These are phyloP conservation scores for Teleogryllus occipitalis DNA, from an alignment of 1,140 invertebrate genomes.

Conservation along the genomic window DNA sequence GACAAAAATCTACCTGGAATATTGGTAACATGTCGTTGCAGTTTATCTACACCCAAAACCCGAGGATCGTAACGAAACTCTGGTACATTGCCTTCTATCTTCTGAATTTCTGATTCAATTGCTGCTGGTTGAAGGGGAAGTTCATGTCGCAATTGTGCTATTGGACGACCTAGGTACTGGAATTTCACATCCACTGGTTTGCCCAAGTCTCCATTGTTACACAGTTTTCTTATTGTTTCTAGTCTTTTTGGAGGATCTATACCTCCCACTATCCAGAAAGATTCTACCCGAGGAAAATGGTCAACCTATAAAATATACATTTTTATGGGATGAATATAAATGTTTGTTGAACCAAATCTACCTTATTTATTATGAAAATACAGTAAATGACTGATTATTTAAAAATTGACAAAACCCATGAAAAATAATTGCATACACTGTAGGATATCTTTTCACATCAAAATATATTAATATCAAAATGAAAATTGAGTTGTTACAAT, in stretches of 20 bases:
- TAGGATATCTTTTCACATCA: no score
- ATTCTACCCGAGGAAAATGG: conserved; percentile 62
- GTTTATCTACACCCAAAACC: conserved; percentile 42
- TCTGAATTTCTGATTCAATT: conserved; percentile 38
- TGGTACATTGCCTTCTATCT: conserved; percentile 48
- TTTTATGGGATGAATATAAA: conserved; percentile 9
- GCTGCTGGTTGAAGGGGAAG: conserved; percentile 52
- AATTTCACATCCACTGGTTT: conserved; percentile 52
- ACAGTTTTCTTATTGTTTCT: conserved; percentile 35
- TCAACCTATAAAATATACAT: conserved; percentile 46
- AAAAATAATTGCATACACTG: no score
- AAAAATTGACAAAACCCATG: no score
- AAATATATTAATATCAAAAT: no score
- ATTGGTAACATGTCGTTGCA: conserved; percentile 53
- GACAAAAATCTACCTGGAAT: conserved; percentile 53
- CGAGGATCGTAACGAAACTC: conserved; percentile 47
- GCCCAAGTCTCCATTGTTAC: conserved; percentile 37
- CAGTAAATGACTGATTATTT: no score
- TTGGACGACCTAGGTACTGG: conserved; percentile 55
- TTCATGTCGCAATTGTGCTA: conserved; percentile 52
- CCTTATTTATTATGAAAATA: no score
- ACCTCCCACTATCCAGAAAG: conserved; percentile 69
- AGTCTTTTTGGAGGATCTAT: conserved; percentile 45
- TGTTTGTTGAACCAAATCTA: not conserved
- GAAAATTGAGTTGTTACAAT: no score